Evolutionary conservation across 2,113 vertebrate genomes (phyloP).

Genomic region (Thomomys bottae): DNA sequence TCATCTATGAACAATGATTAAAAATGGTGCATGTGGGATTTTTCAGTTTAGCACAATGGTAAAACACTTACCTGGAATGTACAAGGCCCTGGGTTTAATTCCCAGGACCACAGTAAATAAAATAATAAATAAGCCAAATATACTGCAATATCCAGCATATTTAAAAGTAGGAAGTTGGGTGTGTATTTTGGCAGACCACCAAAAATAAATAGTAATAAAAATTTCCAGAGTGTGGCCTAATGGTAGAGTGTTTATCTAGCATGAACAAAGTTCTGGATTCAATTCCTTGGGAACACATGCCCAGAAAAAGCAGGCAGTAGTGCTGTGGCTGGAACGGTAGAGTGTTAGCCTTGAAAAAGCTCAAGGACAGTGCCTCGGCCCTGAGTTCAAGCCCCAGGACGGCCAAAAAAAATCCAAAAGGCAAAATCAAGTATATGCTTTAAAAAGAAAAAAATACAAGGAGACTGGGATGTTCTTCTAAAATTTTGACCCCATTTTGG

Average conservation of each 20-base stretch:
- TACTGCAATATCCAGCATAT: conserved; percentile 19
- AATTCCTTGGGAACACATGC: no score
- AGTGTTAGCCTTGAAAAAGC: no score
- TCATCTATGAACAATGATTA: background rate
- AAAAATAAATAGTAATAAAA: conserved; percentile 32
- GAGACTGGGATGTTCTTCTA: background rate
- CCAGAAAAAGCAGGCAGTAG: no score
- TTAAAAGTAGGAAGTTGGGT: conserved; percentile 21
- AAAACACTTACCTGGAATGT: background rate
- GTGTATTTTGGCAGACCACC: background rate
- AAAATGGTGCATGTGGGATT: background rate
- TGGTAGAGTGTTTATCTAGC: no score
- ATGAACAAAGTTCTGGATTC: no score
- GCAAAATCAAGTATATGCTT: background rate
- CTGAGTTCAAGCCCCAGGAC: no score
- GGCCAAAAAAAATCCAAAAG: background rate
- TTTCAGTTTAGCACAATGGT: background rate
- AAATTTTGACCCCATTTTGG: background rate
- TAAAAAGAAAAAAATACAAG: no score
- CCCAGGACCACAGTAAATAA: background rate
- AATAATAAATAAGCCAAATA: background rate
- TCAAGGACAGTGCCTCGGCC: no score
- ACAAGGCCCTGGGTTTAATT: background rate
- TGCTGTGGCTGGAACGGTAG: no score
- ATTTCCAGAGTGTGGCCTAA: conserved; percentile 42